Evolutionary conservation across 2,113 vertebrate genomes (phyloP), one percentile per base, ranked within the genome.

Genomic region (Chinchilla lanigera): DNA sequence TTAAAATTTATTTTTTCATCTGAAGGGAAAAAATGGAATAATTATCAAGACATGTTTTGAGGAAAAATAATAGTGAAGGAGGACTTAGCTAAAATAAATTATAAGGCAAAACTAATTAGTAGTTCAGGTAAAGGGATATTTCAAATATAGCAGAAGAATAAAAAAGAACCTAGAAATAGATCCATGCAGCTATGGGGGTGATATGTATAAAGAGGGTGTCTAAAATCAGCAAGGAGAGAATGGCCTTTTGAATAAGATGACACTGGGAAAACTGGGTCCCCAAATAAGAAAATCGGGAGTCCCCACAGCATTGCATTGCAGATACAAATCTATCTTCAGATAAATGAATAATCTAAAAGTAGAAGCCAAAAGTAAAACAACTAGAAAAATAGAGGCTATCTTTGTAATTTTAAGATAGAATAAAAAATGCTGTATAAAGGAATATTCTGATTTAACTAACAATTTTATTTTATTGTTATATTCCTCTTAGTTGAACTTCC

Each of bases 161-260:
- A 83, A 84, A 84, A 87, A 78, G 28, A 93, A 84, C 1, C 54
- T 89, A 80, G 89, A 97, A 94, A 93, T 85, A 90, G 77, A 94
- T 14, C 22, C 24, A 71, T 12, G 60, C 65, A 87, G 38, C 84
- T 47, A 41, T n/a, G 16, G n/a, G 33, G 85, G 19, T 73, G 47
- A 85, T 47, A 10, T 0, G 0, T 63, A n/a, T n/a, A 71, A 94
- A 63, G 14, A 35, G 60, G 16, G 11, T 35, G 61, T 94, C 92
- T 93, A 69, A 95, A 75, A 61, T 65, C n/a, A 58, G 60, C 5
- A 60, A 95, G 60, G 28, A 85, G 87, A 50, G 14, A 28, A 41
- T 86, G 41, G 38, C 33, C 35, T 52, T 10, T 82, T 33, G 67
- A 24, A 75, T 41, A 50, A 41, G 58, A 86, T 19, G 4, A 11